These are phyloP conservation scores for Cepphus grylle DNA, from an alignment of 2,113 vertebrate genomes.

Conservation along the genomic window DNA sequence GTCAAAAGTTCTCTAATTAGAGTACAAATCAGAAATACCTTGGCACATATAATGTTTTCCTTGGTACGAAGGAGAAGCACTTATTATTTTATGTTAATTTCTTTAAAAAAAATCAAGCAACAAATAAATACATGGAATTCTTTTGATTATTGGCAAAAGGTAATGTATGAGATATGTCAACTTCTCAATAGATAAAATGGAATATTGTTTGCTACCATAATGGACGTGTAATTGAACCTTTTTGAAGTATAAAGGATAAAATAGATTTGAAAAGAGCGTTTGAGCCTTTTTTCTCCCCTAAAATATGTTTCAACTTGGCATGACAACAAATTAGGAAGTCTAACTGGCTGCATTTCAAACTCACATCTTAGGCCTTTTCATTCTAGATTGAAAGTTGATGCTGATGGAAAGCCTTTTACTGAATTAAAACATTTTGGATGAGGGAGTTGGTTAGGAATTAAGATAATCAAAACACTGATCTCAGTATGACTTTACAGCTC, in stretches of 20 bases:
- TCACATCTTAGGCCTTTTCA: neutral
- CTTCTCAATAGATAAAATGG: neutral
- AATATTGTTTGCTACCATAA: neutral
- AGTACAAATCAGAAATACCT: neutral
- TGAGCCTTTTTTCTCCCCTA: neutral
- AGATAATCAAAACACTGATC: neutral
- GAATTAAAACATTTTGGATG: neutral
- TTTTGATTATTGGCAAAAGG: neutral
- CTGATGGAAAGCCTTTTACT: neutral
- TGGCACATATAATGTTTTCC: neutral
- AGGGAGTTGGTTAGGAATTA: neutral
- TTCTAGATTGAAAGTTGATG: neutral
- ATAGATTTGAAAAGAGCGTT: neutral
- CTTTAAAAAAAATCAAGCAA: neutral
- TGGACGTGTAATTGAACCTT: neutral
- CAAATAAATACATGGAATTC: neutral
- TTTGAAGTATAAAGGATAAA: neutral
- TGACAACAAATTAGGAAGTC: neutral
- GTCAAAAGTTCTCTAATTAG: neutral
- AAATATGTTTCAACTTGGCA: neutral
- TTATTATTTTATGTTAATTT: neutral
- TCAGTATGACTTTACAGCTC: neutral
- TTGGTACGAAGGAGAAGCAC: neutral
- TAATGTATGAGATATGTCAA: neutral
- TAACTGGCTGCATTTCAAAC: constrained; percentile 28